Conservation (phyloP, 2,113 vertebrate genomes). For the Tachuris rubrigastra region DNA sequence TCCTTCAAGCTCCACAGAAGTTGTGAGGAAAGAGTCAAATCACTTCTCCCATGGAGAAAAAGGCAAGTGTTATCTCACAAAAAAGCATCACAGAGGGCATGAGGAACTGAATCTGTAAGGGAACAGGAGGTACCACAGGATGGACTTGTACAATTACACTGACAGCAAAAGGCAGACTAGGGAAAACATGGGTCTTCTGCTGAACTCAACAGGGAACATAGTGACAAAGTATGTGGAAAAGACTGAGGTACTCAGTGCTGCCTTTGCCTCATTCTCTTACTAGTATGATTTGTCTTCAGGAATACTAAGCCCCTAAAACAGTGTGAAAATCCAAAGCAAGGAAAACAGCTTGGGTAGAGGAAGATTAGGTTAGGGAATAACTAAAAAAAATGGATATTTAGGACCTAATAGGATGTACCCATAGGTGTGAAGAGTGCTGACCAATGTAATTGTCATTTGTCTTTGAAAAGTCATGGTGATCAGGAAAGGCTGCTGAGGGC, state of each 20-base stretch:
- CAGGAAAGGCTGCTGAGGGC: not conserved
- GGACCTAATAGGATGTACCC: not conserved
- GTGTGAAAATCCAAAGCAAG: not conserved
- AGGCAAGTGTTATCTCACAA: not conserved
- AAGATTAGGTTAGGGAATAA: not conserved
- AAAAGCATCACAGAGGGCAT: not conserved
- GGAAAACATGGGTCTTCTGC: rapidly evolving
- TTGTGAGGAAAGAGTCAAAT: not conserved
- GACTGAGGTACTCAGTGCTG: not conserved
- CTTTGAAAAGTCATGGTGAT: not conserved
- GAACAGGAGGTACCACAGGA: not conserved
- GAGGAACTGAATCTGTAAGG: not conserved
- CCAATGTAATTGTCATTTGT: not conserved
- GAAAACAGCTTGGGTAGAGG: not conserved
- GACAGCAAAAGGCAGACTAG: not conserved
- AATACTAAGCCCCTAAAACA: not conserved
- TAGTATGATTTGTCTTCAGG: not conserved
- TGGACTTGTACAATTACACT: not conserved
- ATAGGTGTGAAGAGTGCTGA: not conserved
- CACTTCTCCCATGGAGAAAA: not conserved
- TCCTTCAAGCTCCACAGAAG: not conserved
- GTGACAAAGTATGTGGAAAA: not conserved
- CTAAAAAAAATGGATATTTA: not conserved
- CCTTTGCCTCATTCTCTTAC: not conserved
- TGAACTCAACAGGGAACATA: not conserved